Evolutionary conservation across 2,797 vertebrate species (phyloP), one percentile per base, ranked within the genome.

Genomic region (Pipistrellus pygmaeus): DNA sequence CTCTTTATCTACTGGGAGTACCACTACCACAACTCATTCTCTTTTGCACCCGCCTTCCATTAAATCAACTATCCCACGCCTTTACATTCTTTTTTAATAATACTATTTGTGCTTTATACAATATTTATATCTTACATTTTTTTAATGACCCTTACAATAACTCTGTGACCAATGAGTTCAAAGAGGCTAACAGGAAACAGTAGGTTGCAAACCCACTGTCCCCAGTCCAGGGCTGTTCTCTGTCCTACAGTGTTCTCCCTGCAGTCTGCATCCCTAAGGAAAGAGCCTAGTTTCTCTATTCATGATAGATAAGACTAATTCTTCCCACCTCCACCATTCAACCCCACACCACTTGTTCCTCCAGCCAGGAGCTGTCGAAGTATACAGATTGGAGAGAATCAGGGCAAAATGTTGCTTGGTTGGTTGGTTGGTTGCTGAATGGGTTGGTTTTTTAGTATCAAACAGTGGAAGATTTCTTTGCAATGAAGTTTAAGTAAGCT

Each of bases 401-500:
- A 30, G 66, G 46, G 66, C 27, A 4, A 64, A 85, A 30, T 21
- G 30, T 71, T 25, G 18, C 21, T 53, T 53, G 51, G 18, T 53
- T 53, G 51, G 6, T 53, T 53, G 18, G 48, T 51, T 51, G 48
- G 15, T 51, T 51, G 48, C 14, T 51, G 17, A 15, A 5, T 53
- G 20, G 51, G 17, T 18, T 53, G 51, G 23, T 55, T 25, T 27
- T 85, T 48, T 69, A 25, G 6, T 27, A 78, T 77, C 25, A 84
- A 81, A 94, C 15, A 69, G 48, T 25, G 44, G 60, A 15, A 85
- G 57, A 18, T 38, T 78, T 25, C 48, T 66, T 76, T 89, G 71
- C 94, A 78, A n/a, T 53, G 60, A 94, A 88, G 87, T 92, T 32
- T 85, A 69, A 82, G 23, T 60, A 15, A 86, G 66, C 87, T 68